A percentile compares a stretch with the other conserved stretches of the same genome.
Conservation (phyloP, 2,797 vertebrate species). For the Melanotaenia nigrans region DNA sequence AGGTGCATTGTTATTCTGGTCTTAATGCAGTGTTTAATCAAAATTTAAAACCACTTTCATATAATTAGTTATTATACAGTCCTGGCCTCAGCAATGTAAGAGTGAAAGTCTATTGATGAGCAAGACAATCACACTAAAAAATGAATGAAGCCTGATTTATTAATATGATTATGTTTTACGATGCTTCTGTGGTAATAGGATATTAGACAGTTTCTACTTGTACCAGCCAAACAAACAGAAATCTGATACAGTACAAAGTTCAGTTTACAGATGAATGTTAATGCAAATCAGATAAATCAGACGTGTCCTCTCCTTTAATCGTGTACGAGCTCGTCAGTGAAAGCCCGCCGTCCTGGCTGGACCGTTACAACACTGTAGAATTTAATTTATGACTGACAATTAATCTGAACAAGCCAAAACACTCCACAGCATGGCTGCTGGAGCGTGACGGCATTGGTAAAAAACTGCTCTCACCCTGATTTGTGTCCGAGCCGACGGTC, state of each 20-base stretch:
- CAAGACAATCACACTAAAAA: constrained; percentile 56
- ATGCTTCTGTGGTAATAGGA: constrained; percentile 14
- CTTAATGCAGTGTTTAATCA: constrained; percentile 65
- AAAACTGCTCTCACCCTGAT: constrained; percentile 55
- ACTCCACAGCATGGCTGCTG: constrained; percentile 45
- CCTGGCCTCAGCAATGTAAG: constrained; percentile 38
- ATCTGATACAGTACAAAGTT: too few species aligned
- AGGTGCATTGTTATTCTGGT: constrained; percentile 48
- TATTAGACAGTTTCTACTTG: not conserved
- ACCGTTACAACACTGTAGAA: constrained; percentile 44
- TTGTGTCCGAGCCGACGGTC: constrained; percentile 62
- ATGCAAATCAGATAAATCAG: constrained; percentile 47
- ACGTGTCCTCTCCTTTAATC: constrained; percentile 27
- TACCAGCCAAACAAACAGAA: constrained; percentile 38
- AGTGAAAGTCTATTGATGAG: constrained; percentile 57
- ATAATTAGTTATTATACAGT: constrained; percentile 59
- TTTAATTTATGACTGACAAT: constrained; percentile 79
- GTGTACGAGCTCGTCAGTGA: constrained; percentile 43
- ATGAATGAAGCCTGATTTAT: constrained; percentile 54
- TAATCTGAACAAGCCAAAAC: constrained; percentile 76
- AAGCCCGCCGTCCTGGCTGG: constrained; percentile 20
- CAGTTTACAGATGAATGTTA: constrained; percentile 46
- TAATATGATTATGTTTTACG: constrained; percentile 31
- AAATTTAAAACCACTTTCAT: constrained; percentile 64
- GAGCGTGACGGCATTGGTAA: constrained; percentile 60